Base-by-base conservation (phyloP, 2,797 vertebrate species). In the Pristis pectinata region DNA sequence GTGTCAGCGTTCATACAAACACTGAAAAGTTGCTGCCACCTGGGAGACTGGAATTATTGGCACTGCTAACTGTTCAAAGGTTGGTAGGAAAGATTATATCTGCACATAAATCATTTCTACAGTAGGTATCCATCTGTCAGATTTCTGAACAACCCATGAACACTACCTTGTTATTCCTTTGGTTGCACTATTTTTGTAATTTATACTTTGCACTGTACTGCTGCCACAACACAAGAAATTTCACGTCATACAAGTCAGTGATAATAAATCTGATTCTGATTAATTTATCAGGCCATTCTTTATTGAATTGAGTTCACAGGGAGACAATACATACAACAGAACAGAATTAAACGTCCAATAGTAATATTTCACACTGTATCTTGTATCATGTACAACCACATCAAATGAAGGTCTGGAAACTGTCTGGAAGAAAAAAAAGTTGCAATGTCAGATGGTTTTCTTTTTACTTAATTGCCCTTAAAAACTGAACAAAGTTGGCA, bases 371-470 rank as follows among this genome's bases (percentile, higher is more conserved):
- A 94, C 44, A 70, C 27, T n/a, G 70, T 44, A 93, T 93, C 92
- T 93, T 53, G 70, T 30, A 76, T 72, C 67, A 94, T 94, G 92
- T 94, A 94, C 67, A 94, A 94, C 94, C 67, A 93, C 67, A 74
- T 76, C 24, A 30, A 70, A 94, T 44, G 70, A 94, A 53, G 67
- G 41, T 76, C 92, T 34, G 92, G 72, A 94, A 74, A 94, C 92
- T 24, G 7, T 74, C 92, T 94, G 92, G 44, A 94, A 94, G 92
- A 94, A 56, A 94, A 41, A 17, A 41, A 19, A 94, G 72, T 74
- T 74, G 49, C 44, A 72, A 93, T 19, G 70, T 93, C 53, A 94
- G 44, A 41, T 67, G 37, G 49, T 9, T 37, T 67, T n/a, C 59
- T 37, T 2, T 67, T 5, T 59, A 34, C 56, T 17, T 87, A 64